Evolutionary conservation across 2,113 vertebrate genomes (phyloP).

Genomic region (Herpetotheres cachinnans): DNA sequence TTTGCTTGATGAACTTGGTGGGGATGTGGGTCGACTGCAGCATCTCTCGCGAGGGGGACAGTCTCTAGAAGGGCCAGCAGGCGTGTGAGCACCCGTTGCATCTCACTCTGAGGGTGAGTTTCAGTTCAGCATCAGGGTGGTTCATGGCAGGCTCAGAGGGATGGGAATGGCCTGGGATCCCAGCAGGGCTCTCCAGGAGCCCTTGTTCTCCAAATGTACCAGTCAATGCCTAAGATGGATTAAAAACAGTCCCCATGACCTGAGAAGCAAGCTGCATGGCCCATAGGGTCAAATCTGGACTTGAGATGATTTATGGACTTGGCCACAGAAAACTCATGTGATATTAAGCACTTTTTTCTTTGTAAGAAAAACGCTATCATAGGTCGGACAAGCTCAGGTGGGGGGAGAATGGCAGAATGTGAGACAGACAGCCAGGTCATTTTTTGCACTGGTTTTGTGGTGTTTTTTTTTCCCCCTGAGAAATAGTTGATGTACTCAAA

Average conservation of each 20-base stretch:
- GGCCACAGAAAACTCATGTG: background rate
- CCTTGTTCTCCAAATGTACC: background rate
- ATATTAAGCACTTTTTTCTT: background rate
- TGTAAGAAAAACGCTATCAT: background rate
- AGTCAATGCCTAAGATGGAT: fast-evolving
- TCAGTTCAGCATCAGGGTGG: background rate
- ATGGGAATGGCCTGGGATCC: background rate
- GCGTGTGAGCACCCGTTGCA: background rate
- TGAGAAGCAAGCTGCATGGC: background rate
- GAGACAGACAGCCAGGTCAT: background rate
- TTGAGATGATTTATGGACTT: background rate
- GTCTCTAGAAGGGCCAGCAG: background rate
- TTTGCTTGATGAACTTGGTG: no score
- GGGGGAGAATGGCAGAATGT: background rate
- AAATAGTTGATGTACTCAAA: background rate
- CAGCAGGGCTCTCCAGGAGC: background rate
- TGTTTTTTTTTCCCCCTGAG: background rate
- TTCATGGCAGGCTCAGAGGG: background rate
- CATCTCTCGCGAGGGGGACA: background rate
- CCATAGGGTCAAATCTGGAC: background rate
- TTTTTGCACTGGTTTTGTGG: background rate
- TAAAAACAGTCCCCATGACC: background rate
- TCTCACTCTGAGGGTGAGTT: no score
- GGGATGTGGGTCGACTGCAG: background rate
- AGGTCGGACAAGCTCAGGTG: background rate